A percentile compares a stretch with the other conserved stretches of the same genome.
Conservation (phyloP, 2,797 vertebrate species). For the Spea hammondii region DNA sequence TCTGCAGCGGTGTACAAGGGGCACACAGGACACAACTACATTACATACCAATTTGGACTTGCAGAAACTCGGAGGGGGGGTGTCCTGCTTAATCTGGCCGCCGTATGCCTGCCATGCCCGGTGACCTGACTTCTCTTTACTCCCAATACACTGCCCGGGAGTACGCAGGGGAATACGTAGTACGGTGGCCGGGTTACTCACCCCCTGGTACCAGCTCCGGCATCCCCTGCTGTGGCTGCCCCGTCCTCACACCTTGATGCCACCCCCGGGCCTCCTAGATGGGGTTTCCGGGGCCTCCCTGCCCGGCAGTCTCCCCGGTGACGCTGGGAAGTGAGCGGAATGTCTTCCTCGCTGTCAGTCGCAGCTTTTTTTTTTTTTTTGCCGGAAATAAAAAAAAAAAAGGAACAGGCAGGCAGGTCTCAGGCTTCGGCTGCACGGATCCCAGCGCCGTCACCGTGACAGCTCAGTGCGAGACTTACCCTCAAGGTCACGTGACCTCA, state of each 20-base stretch:
- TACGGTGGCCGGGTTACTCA: background rate
- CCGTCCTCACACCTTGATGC: background rate
- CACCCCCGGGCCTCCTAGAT: background rate
- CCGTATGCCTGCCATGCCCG: too few species aligned
- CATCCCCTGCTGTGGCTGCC: background rate
- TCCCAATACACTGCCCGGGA: too few species aligned
- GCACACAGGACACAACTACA: too few species aligned
- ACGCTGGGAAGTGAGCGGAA: background rate
- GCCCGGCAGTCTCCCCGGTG: background rate
- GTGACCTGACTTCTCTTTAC: too few species aligned
- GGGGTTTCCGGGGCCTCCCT: background rate
- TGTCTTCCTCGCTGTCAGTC: background rate
- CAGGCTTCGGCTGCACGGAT: background rate
- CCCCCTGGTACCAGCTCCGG: background rate
- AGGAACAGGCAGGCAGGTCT: background rate
- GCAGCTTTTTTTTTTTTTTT: background rate
- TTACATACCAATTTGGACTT: too few species aligned
- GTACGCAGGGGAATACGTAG: too few species aligned
- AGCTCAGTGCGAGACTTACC: too few species aligned
- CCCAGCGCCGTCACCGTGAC: background rate
- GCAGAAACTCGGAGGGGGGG: too few species aligned
- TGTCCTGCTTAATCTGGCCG: too few species aligned
- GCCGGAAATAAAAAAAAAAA: slow-evolving; percentile 21
- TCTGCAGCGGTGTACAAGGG: too few species aligned
- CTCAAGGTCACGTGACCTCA: background rate